Percentiles rank a stretch among this genome's conserved stretches.
These are phyloP conservation scores for Microplitis mediator DNA, from an alignment of 1,140 invertebrate genomes.

Conservation along the genomic window DNA sequence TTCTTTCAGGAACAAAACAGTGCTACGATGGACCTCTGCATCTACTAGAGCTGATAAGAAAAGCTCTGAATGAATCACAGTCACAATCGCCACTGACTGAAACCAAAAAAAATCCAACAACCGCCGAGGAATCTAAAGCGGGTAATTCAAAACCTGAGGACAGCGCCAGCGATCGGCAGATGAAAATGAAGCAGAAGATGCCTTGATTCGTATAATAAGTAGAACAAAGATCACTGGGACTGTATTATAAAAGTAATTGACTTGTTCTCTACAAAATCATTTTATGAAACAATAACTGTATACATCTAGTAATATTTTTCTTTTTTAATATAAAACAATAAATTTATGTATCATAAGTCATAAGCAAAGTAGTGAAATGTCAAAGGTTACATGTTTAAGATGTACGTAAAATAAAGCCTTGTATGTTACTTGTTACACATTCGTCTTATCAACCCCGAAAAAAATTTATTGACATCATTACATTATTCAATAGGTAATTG, in stretches of 20 bases:
- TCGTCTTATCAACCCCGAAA: no score
- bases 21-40: constrained; percentile 65
- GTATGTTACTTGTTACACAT: no score
- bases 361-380: no score
- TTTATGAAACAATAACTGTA: not conserved
- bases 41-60: constrained; percentile 67
- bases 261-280: not conserved
- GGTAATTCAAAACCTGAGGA: constrained; percentile 2
- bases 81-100: not conserved
- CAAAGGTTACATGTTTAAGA: no score
- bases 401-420: no score
- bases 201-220: constrained; percentile 14
- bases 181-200: constrained; percentile 30
- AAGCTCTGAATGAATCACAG: constrained; percentile 60
- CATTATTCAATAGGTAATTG: no score
- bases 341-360: not conserved
- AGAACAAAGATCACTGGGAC: not conserved
- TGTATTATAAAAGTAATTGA: not conserved
- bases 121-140: not conserved
- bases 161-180: not conserved
- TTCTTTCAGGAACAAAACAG: constrained; percentile 68
- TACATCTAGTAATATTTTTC: not conserved
- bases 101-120: constrained; percentile 4
- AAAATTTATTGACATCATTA: no score
- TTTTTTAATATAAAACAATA: not conserved